These are phyloP conservation scores for Neoniphon sammara DNA, from an alignment of 2,797 vertebrate species.

Conservation along the genomic window DNA sequence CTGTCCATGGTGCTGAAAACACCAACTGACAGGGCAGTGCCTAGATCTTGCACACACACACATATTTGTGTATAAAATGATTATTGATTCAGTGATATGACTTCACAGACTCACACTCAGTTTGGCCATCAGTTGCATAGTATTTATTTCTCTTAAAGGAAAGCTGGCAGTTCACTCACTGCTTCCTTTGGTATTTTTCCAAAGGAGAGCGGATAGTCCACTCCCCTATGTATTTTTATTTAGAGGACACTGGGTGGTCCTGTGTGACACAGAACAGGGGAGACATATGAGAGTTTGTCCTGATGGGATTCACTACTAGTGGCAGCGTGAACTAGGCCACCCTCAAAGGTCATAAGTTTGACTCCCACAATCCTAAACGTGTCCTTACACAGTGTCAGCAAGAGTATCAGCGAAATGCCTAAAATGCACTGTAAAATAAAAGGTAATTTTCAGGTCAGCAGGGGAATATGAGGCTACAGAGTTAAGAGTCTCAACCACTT, in stretches of 20 bases:
- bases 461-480: no score
- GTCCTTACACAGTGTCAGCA: no score
- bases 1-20: constrained; percentile 1
- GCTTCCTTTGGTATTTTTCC: constrained; percentile 25
- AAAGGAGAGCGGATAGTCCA: constrained; percentile 33
- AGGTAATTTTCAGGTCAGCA: no score
- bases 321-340: constrained; percentile 20
- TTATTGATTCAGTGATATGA: no score
- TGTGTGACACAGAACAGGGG: constrained; percentile 20
- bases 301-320: background rate
- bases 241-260: constrained; percentile 37
- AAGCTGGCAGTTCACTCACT: constrained; percentile 25
- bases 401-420: no score
- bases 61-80: no score
- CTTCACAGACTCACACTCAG: no score
- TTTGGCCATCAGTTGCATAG: constrained; percentile 9
- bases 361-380: no score
- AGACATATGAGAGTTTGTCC: background rate
- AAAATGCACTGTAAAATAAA: no score
- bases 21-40: background rate
- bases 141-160: constrained; percentile 27
- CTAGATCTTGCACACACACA: background rate
- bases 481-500: no score
- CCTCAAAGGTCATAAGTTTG: constrained; percentile 26
- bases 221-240: constrained; percentile 42